Conservation (phyloP, 2,888 invertebrate genomes). For the Tromatobia lineatoria region DNA sequence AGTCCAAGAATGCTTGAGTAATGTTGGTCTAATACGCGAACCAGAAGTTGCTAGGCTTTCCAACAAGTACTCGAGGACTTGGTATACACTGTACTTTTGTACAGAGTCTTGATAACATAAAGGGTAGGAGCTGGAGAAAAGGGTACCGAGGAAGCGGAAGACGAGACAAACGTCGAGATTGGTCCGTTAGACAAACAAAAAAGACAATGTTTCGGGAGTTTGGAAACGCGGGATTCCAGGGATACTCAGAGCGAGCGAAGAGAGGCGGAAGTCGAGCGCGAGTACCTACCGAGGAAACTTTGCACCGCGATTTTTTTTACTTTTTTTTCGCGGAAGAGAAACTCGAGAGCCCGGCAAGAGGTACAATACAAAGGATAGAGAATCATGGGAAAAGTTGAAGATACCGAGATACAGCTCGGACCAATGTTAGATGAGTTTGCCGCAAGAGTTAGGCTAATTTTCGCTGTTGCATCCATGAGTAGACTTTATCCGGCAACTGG, state of each 20-base stretch:
- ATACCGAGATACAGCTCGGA: slow-evolving; percentile 74
- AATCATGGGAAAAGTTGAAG: slow-evolving; percentile 61
- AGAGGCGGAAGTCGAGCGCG: slow-evolving; percentile 64
- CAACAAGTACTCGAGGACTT: slow-evolving; percentile 39
- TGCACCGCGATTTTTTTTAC: slow-evolving; percentile 56
- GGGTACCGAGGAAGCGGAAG: slow-evolving; percentile 43
- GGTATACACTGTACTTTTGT: slow-evolving; percentile 11
- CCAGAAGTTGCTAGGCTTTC: slow-evolving; percentile 28
- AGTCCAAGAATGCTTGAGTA: slow-evolving; percentile 17
- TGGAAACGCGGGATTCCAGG: slow-evolving; percentile 48
- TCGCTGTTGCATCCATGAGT: slow-evolving; percentile 79
- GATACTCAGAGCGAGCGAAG: slow-evolving; percentile 36
- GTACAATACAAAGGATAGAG: slow-evolving; percentile 52
- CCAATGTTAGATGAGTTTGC: slow-evolving; percentile 84
- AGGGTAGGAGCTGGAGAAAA: slow-evolving; percentile 22
- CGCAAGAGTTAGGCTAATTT: slow-evolving; percentile 81
- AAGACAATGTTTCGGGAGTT: slow-evolving; percentile 53
- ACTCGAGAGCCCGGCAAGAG: slow-evolving; percentile 50
- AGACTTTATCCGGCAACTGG: slow-evolving; percentile 81
- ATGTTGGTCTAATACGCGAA: slow-evolving; percentile 7
- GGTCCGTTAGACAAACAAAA: slow-evolving; percentile 60
- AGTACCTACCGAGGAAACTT: slow-evolving; percentile 56
- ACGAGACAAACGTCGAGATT: slow-evolving; percentile 60
- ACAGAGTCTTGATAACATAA: slow-evolving; percentile 49
- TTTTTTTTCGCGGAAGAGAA: slow-evolving; percentile 48